Base-by-base conservation (phyloP, 2,888 invertebrate species). In the Temnothorax unifasciatus region DNA sequence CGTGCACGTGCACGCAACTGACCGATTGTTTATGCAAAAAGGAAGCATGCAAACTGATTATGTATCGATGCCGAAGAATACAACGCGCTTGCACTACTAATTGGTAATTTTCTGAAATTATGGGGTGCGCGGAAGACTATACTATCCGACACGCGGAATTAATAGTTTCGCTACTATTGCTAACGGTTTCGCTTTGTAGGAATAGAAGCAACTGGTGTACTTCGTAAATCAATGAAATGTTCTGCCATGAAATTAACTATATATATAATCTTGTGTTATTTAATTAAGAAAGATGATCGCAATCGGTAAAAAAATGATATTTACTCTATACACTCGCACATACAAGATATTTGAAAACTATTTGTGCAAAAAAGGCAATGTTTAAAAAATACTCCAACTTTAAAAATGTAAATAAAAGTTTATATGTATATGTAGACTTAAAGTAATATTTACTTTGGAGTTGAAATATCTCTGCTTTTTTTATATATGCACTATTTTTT, bases 21-120 rank as follows among this genome's bases (percentile, higher is more conserved):
- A 44, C 66, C 44, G n/a, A 87, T 84, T 89, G 85, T 89, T 89
- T 86, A 83, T 86, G 77, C 74, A 83, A 86, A 64, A 85, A 75
- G 21, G 54, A 54, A 59, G 29, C 50, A 9, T 29, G 25, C 57
- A 57, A 41, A 50, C 41, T 18, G 71, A 83, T 68, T 44, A 50
- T 38, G 6, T 41, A n/a, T 52, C 29, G 25, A 54, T 41, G 13
- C 9, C 34, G 34, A 29, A 44, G 21, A 47, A 41, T 69, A 41
- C 50, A 52, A 69, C n/a, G 34, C 59, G 41, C 13, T 61, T 29
- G 38, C 21, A 41, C 47, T 68, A 41, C 59, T 77, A 83, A 83
- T 83, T 79, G 68, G 21, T 52, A 47, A 69, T 83, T 69, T 63
- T 52, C 59, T 77, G 15, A 83, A 76, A 82, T 82, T 66, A 25